Evolutionary conservation across 2,113 vertebrate genomes (phyloP).

Genomic region (Leucoraja erinaceus): DNA sequence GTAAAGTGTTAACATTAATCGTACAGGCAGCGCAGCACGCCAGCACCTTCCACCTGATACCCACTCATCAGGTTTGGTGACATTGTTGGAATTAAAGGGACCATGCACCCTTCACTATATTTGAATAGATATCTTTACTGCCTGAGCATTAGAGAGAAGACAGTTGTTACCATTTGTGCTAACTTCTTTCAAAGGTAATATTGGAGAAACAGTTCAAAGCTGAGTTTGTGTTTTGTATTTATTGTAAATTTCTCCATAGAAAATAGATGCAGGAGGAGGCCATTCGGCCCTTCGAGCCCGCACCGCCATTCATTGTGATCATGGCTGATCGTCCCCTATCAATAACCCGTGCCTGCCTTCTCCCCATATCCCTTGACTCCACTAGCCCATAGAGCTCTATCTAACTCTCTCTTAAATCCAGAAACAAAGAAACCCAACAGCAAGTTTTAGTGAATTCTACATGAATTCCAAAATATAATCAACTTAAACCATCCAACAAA

Average conservation of each 20-base stretch:
- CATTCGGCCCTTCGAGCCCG: no score
- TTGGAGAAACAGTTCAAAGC: background rate
- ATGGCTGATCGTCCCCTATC: no score
- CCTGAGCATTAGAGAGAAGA: background rate
- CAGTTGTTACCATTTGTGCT: background rate
- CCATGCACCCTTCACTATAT: background rate
- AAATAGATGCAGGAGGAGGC: no score
- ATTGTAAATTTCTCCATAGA: background rate
- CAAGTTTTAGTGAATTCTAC: background rate
- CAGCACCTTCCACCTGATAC: background rate
- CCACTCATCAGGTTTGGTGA: background rate
- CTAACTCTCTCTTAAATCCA: no score
- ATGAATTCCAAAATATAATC: background rate
- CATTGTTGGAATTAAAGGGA: background rate
- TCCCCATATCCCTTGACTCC: no score
- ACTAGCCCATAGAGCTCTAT: no score
- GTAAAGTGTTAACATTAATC: background rate
- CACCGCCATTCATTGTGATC: no score
- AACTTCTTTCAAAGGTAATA: background rate
- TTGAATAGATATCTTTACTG: background rate
- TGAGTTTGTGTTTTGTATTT: background rate
- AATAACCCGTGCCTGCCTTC: no score
- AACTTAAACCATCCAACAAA: background rate
- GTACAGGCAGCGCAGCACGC: background rate
- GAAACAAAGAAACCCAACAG: background rate